phyloP scores from a whole-genome alignment of 2,888 invertebrate genomes.

The Steinernema hermaphroditum region DNA sequence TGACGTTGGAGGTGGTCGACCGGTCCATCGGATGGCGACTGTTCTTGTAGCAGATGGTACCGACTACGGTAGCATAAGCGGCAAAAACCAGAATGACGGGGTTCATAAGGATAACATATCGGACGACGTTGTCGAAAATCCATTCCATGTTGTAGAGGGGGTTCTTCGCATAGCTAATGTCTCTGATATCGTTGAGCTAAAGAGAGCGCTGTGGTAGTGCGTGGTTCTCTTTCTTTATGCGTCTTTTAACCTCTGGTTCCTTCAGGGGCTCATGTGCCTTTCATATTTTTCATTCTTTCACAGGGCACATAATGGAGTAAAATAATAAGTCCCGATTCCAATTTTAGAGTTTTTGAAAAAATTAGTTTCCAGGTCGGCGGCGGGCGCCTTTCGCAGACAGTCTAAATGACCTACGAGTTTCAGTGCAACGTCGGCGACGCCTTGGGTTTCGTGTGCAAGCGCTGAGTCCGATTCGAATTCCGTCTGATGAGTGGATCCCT shows the following conservation, averaged over 20 bases:
- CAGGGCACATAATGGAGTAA: too few relatives aligned
- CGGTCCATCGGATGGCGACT: conserved; percentile 25
- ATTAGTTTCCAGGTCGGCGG: too few relatives aligned
- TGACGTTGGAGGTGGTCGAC: conserved; percentile 13
- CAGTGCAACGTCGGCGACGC: not conserved
- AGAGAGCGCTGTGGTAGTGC: too few relatives aligned
- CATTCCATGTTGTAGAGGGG: conserved; percentile 5
- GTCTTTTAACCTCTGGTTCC: too few relatives aligned
- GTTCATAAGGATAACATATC: not conserved
- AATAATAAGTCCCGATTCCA: too few relatives aligned
- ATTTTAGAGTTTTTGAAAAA: too few relatives aligned
- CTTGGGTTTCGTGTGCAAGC: not conserved
- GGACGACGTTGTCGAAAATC: not conserved
- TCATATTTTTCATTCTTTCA: too few relatives aligned
- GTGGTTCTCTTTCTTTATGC: too few relatives aligned
- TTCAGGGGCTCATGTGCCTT: too few relatives aligned
- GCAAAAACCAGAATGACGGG: not conserved
- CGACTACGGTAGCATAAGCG: conserved; percentile 26
- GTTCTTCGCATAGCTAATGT: not conserved
- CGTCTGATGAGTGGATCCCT: not conserved
- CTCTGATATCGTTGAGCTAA: not conserved
- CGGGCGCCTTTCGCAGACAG: too few relatives aligned
- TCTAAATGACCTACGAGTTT: not conserved
- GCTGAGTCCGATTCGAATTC: not conserved
- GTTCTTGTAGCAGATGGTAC: conserved; percentile 25